phyloP scores from a whole-genome alignment of 1,140 invertebrate genomes.

The Nasonia longicornis region DNA sequence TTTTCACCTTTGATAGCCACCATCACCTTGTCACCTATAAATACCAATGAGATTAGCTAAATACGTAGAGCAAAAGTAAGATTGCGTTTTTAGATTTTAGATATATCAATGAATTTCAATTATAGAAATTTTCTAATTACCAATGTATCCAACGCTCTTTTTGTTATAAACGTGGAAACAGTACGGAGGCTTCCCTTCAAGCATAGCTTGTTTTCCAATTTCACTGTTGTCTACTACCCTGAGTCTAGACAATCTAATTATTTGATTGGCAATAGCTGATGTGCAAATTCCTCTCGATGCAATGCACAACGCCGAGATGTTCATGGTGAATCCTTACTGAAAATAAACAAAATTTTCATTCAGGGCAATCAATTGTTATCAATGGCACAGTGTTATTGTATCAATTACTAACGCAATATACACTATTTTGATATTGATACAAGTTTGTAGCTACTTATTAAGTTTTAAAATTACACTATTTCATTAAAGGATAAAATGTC shows the following conservation, averaged over 20 bases:
- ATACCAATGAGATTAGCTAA: slow-evolving; percentile 47
- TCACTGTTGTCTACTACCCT: slow-evolving; percentile 96
- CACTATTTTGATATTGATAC: too few species aligned
- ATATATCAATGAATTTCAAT: slow-evolving; percentile 33
- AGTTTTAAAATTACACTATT: neutral
- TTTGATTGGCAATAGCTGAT: slow-evolving; percentile 72
- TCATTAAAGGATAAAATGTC: neutral
- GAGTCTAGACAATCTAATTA: slow-evolving; percentile 80
- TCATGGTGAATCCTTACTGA: slow-evolving; percentile 26
- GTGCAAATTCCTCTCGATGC: slow-evolving; percentile 70
- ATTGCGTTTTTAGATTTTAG: too few species aligned
- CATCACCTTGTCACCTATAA: slow-evolving; percentile 86
- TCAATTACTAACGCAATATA: too few species aligned
- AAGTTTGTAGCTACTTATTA: too few species aligned
- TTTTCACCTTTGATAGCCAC: slow-evolving; percentile 98
- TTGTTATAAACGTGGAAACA: slow-evolving; percentile 93
- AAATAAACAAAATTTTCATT: slow-evolving; percentile 2
- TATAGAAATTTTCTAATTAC: slow-evolving; percentile 63
- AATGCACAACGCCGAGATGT: slow-evolving; percentile 40
- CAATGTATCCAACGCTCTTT: slow-evolving; percentile 74
- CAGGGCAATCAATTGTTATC: neutral
- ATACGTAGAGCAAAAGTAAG: neutral
- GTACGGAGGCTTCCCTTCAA: slow-evolving; percentile 90
- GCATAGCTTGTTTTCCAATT: slow-evolving; percentile 93
- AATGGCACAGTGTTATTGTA: too few species aligned